Evolutionary conservation across 2,113 vertebrate species (phyloP), one percentile per base, ranked within the genome.

Genomic region (Argyrosomus japonicus): DNA sequence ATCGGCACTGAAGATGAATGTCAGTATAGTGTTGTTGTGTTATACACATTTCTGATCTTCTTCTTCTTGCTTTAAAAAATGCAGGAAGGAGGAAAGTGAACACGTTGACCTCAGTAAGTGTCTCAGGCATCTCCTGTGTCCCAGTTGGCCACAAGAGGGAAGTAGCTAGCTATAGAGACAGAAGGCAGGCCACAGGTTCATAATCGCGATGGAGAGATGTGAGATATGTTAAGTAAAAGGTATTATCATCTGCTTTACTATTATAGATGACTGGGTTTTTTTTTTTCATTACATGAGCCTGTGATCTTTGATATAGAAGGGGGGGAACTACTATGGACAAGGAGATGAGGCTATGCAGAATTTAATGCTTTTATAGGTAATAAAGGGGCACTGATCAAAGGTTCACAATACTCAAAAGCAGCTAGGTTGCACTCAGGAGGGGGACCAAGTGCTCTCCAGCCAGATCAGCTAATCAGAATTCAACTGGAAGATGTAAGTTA

Each of bases 381-480:
- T 94, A 93, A 92, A 93, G 81, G 82, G 61, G 58, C 69, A 43
- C 84, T 95, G 92, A 95, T 95, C 94, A 95, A 95, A 96, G 94
- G 91, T 91, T 89, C 84, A 81, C 85, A 88, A 90, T 91, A 92
- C 90, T 93, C 88, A 88, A 85, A 94, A 79, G 86, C 89, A 84
- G 81, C 77, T 77, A 88, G 84, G 88, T 89, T 92, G 91, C 91
- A 92, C 91, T 93, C 83, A 88, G 82, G 81, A 89, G 87, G 72
- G 85, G 48, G 65, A 90, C 91, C 90, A 91, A 95, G 94, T 93
- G 90, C 92, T 92, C 93, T 93, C 85, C 71, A 92, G 87, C 80
- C 84, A 92, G 88, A 94, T 93, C 87, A 92, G 92, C 93, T 94
- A 78, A 94, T 95, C 93, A 93, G 92, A 92, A 95, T 95, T 93